phyloP scores from a whole-genome alignment of 2,113 vertebrate genomes.

The Zingel zingel region DNA sequence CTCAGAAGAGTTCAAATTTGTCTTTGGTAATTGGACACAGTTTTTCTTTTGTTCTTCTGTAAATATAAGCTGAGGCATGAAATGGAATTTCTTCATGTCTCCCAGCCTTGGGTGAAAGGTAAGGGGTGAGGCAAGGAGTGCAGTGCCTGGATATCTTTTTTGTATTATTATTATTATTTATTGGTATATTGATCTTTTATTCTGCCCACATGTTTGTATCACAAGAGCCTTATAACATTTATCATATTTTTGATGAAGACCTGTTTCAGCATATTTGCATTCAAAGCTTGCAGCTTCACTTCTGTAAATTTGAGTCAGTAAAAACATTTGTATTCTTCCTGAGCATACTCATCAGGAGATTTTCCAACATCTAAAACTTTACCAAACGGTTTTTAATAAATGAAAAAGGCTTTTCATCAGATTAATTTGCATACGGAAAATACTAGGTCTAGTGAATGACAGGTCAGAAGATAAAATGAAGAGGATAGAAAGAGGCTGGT shows the following conservation, averaged over 20 bases:
- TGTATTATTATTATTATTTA: background rate
- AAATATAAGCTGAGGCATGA: constrained; percentile 70
- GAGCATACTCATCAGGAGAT: constrained; percentile 1
- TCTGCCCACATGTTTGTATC: background rate
- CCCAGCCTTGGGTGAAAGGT: constrained; percentile 48
- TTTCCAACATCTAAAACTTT: constrained; percentile 16
- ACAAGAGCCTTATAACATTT: background rate
- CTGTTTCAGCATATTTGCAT: background rate
- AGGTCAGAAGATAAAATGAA: background rate
- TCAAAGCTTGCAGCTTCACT: background rate
- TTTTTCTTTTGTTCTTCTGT: constrained; percentile 69
- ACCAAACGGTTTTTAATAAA: constrained; percentile 18
- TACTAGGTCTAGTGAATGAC: background rate
- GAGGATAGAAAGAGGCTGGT: background rate
- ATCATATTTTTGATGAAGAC: background rate
- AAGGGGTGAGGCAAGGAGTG: constrained; percentile 48
- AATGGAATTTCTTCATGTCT: constrained; percentile 68
- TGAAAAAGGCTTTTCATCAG: background rate
- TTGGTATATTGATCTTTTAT: background rate
- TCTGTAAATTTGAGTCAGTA: background rate
- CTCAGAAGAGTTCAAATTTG: constrained; percentile 75
- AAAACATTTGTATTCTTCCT: constrained; percentile 7
- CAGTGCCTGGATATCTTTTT: constrained; percentile 9
- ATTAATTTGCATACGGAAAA: constrained; percentile 18
- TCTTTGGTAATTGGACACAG: constrained; percentile 75